Percentiles rank a stretch among this genome's conserved stretches.
Conservation (phyloP, 2,797 vertebrate species). For the Hylomyscus alleni region DNA sequence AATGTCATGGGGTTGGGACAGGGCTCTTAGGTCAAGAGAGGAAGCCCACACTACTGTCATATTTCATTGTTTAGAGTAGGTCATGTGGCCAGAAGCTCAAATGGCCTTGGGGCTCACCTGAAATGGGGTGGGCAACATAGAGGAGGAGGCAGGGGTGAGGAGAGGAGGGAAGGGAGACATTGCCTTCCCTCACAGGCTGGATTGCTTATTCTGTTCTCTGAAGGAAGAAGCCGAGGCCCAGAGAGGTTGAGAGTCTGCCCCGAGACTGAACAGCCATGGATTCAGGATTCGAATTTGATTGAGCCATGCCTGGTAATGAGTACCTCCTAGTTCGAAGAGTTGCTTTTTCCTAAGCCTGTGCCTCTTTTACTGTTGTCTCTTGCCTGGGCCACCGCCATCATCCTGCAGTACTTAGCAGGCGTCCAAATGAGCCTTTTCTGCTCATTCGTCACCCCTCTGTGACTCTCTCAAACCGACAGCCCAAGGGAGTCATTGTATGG, state of each 20-base stretch:
- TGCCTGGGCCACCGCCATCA: constrained; percentile 30
- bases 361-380: constrained; percentile 18
- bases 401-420: constrained; percentile 72
- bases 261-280: not conserved
- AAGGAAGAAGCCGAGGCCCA: not conserved
- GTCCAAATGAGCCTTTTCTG: constrained; percentile 78
- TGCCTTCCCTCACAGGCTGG: not conserved
- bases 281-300: not conserved
- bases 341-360: not conserved
- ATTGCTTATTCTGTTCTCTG: not conserved
- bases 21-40: not conserved
- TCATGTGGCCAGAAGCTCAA: not conserved
- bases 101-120: not conserved
- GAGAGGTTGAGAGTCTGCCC: not conserved
- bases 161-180: not conserved
- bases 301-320: not conserved
- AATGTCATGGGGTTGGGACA: not conserved
- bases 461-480: constrained; percentile 62
- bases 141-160: not conserved
- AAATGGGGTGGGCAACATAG: not conserved
- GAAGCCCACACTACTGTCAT: not conserved
- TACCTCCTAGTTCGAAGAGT: constrained; percentile 49
- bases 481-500: not conserved
- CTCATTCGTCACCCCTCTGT: constrained; percentile 60
- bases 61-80: not conserved